A percentile compares a stretch with the other conserved stretches of the same genome.
phyloP scores from a whole-genome alignment of 2,888 invertebrate species.

The Campaea margaritaria region DNA sequence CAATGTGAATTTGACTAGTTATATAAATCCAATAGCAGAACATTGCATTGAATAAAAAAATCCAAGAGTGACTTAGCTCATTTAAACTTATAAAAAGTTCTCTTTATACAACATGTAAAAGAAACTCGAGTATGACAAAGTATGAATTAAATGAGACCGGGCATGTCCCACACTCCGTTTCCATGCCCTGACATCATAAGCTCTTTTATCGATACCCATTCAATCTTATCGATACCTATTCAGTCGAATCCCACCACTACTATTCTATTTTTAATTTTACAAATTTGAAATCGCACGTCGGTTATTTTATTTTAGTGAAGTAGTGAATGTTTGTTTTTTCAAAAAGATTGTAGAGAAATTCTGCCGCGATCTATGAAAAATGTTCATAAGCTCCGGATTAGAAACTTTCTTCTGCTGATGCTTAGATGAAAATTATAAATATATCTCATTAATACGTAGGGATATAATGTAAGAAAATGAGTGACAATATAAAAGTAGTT shows the following conservation, averaged over 20 bases:
- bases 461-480: conserved; percentile 72
- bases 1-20: no score
- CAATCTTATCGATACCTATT: neutral
- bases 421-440: conserved; percentile 17
- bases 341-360: conserved; percentile 14
- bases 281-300: conserved; percentile 64
- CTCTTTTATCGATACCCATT: no score
- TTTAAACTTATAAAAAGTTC: no score
- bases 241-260: conserved; percentile 1
- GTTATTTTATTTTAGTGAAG: conserved; percentile 57
- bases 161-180: no score
- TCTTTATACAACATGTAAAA: no score
- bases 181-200: no score
- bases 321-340: conserved; percentile 41
- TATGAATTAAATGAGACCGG: no score
- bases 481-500: conserved; percentile 90
- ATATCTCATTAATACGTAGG: conserved; percentile 1
- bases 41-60: no score
- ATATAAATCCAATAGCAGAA: no score
- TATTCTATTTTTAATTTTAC: conserved; percentile 45
- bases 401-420: conserved; percentile 12
- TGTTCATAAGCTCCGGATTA: neutral
- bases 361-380: conserved; percentile 1
- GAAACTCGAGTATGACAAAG: no score
- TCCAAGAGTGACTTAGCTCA: no score